Evolutionary conservation across 2,888 invertebrate species (phyloP).

Genomic region (Psococerastis gibbosa): DNA sequence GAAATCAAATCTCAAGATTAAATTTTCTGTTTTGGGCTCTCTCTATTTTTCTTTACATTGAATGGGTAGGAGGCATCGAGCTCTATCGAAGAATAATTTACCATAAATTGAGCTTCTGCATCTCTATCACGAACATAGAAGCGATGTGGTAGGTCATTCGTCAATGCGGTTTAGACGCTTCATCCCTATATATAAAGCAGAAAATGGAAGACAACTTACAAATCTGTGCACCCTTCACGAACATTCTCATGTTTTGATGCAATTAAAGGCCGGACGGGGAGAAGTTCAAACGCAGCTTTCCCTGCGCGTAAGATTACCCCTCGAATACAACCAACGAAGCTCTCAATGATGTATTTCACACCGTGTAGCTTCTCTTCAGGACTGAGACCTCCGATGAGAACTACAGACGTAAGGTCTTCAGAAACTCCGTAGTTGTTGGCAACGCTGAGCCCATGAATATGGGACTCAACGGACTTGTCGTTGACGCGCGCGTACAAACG

Average conservation of each 20-base stretch:
- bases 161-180: neutral
- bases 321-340: constrained; percentile 79
- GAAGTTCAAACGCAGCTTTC: constrained; percentile 62
- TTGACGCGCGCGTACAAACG: constrained; percentile 74
- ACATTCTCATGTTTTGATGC: constrained; percentile 81
- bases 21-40: too few relatives aligned
- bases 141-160: neutral
- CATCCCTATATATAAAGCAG: neutral
- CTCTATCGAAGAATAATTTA: too few relatives aligned
- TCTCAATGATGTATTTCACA: constrained; percentile 81
- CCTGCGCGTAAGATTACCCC: constrained; percentile 73
- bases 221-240: constrained; percentile 72
- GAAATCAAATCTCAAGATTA: too few relatives aligned
- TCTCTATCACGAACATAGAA: neutral
- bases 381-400: constrained; percentile 73
- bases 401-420: constrained; percentile 69
- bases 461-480: constrained; percentile 59
- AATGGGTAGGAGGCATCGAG: too few relatives aligned
- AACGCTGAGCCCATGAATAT: constrained; percentile 62
- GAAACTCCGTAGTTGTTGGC: constrained; percentile 74
- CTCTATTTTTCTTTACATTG: too few relatives aligned
- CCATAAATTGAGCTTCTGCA: neutral
- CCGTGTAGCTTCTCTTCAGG: constrained; percentile 76
- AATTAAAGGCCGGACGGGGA: constrained; percentile 63
- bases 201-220: constrained; percentile 28